Evolutionary conservation across 1,140 invertebrate genomes (phyloP).

Genomic region (Drosophila prosaltans): DNA sequence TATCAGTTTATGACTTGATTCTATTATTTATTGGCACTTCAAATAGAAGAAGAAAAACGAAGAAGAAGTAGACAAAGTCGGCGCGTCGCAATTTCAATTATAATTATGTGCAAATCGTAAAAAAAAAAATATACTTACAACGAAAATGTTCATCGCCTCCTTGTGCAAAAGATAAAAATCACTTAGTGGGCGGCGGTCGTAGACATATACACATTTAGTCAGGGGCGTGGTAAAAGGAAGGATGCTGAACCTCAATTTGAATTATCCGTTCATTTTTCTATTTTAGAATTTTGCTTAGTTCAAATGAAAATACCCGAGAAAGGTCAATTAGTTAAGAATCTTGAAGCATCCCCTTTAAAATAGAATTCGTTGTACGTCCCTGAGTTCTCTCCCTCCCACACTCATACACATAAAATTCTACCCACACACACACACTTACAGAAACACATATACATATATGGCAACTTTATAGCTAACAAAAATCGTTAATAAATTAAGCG

Average conservation of each 20-base stretch:
- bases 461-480: slow-evolving; percentile 77
- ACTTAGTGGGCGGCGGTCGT: slow-evolving; percentile 52
- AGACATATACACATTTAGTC: not conserved
- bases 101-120: slow-evolving; percentile 83
- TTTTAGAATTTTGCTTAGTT: too few species aligned
- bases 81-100: slow-evolving; percentile 81
- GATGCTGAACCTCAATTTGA: not conserved
- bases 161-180: slow-evolving; percentile 70
- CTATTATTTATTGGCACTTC: slow-evolving; percentile 82
- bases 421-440: not conserved
- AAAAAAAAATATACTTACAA: slow-evolving; percentile 56
- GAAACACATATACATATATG: slow-evolving; percentile 39
- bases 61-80: slow-evolving; percentile 38
- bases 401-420: slow-evolving; percentile 20
- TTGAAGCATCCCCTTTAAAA: not conserved
- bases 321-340: too few species aligned
- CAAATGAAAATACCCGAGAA: too few species aligned
- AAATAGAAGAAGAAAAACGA: slow-evolving; percentile 30
- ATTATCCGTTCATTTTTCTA: too few species aligned
- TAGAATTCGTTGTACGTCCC: not conserved
- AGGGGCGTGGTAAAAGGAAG: not conserved
- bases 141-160: slow-evolving; percentile 23
- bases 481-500: slow-evolving; percentile 83
- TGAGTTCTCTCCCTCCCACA: not conserved
- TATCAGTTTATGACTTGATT: slow-evolving; percentile 82